Base-by-base conservation (phyloP, 2,113 vertebrate species). In the Tinamus guttatus region DNA sequence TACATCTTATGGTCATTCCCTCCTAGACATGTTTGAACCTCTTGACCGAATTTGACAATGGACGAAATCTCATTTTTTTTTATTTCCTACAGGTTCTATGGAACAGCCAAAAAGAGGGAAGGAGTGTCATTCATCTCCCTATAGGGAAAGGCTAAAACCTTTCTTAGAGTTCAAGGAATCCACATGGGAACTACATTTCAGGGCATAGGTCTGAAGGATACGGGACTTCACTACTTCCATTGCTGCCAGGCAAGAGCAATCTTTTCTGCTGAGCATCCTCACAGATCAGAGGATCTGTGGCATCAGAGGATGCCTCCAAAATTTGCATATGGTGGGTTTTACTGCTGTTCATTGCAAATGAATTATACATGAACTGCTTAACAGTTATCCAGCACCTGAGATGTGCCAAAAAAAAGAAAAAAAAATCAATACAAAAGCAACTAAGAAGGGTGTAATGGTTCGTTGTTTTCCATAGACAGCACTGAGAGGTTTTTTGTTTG, bases 341-440 rank as follows among this genome's bases (percentile, higher is more conserved):
- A 65, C 9, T 22, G 16, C 5, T 5, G 58, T 34, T 65, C 34
- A 47, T 34, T 58, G 63, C 34, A 82, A 89, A 62, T 54, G 0
- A 67, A 9, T 71, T 80, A 51, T 16, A 43, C 43, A n/a, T 0
- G 0, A 67, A 79, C 11, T 3, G 36, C 24, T 17, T 25, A 64
- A 15, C 3, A 64, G 36, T 71, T 43, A 27, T 7, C 12, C 64
- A 87, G 71, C 38, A 60, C 2, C 56, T 38, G 13, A 56, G 60
- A 45, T 14, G 40, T 47, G 21, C 25, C n/a, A n/a, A n/a, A n/a
- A n/a, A n/a, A n/a, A n/a, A n/a, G n/a, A n/a, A 86, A 56, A 83
- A 34, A 74, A 45, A 12, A 36, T 10, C 30, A n/a, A 41, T 41
- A 89, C 3, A 22, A 67, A 70, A 89, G 36, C n/a, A 52, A 13